A percentile compares a stretch with the other conserved stretches of the same genome.
Evolutionary conservation across 2,888 invertebrate genomes (phyloP).

Genomic region (Drosophila robusta): DNA sequence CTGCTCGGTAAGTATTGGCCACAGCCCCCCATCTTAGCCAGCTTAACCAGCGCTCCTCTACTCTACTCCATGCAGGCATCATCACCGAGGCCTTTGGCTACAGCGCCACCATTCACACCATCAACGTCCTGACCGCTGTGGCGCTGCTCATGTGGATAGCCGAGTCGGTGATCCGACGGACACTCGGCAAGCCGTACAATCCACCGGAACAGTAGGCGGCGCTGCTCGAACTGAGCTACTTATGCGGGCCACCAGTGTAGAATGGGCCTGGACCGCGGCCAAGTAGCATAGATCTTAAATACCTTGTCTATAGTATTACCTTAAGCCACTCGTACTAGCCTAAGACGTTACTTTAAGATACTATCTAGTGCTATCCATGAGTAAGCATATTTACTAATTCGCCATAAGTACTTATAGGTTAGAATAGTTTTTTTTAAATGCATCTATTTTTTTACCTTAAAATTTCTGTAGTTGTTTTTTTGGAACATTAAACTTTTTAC

Average conservation of each 20-base stretch:
- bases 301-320: slow-evolving; percentile 36
- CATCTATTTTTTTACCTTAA: not conserved
- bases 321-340: slow-evolving; percentile 21
- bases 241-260: slow-evolving; percentile 1
- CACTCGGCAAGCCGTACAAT: slow-evolving; percentile 55
- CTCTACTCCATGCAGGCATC: slow-evolving; percentile 64
- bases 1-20: slow-evolving; percentile 86
- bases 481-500: not conserved
- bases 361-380: not conserved
- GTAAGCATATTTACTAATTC: not conserved
- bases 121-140: slow-evolving; percentile 73
- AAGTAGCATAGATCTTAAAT: slow-evolving; percentile 6
- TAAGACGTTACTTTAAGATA: slow-evolving; percentile 8
- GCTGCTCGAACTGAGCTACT: slow-evolving; percentile 5
- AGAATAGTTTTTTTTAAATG: too few relatives aligned
- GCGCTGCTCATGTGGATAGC: slow-evolving; percentile 76
- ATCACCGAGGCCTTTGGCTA: slow-evolving; percentile 79
- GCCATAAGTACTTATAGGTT: slow-evolving; percentile 9
- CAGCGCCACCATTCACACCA: slow-evolving; percentile 75
- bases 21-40: not conserved
- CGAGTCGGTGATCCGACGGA: slow-evolving; percentile 72
- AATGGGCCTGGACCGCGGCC: not conserved
- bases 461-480: not conserved
- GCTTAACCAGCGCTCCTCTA: not conserved
- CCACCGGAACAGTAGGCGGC: slow-evolving; percentile 39